phyloP scores from a whole-genome alignment of 2,888 invertebrate species.

The Luperina testacea region DNA sequence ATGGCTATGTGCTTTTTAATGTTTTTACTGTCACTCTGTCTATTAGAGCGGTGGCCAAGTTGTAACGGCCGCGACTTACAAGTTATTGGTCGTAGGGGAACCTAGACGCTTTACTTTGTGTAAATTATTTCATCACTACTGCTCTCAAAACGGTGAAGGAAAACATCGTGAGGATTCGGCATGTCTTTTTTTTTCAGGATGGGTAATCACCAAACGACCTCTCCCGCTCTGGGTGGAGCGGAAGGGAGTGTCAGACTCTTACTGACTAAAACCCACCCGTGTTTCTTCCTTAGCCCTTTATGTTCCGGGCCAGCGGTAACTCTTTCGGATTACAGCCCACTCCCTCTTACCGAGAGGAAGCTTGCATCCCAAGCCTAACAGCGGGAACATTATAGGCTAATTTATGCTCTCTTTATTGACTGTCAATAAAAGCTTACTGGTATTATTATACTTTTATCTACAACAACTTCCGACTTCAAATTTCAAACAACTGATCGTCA shows the following conservation, averaged over 20 bases:
- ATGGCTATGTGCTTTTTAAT: neutral
- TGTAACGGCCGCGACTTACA: neutral
- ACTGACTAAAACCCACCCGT: too few species aligned
- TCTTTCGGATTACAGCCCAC: neutral
- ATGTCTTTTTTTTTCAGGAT: too few species aligned
- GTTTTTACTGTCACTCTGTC: neutral
- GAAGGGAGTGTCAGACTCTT: too few species aligned
- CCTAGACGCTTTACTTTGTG: neutral
- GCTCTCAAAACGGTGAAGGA: neutral
- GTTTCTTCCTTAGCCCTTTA: too few species aligned
- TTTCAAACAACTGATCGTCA: conserved; percentile 15
- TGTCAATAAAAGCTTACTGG: too few species aligned
- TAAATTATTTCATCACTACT: neutral
- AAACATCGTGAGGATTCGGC: neutral
- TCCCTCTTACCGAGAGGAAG: neutral
- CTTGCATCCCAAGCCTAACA: neutral
- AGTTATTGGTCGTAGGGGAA: neutral
- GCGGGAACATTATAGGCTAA: neutral
- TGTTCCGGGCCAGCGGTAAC: too few species aligned
- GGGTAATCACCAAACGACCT: too few species aligned
- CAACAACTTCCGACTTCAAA: neutral
- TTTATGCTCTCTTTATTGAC: neutral
- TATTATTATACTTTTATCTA: neutral
- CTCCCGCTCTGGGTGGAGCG: too few species aligned
- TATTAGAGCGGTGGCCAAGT: neutral